Conservation (phyloP, 2,797 vertebrate genomes). For the Orientallactaga sibirica region DNA sequence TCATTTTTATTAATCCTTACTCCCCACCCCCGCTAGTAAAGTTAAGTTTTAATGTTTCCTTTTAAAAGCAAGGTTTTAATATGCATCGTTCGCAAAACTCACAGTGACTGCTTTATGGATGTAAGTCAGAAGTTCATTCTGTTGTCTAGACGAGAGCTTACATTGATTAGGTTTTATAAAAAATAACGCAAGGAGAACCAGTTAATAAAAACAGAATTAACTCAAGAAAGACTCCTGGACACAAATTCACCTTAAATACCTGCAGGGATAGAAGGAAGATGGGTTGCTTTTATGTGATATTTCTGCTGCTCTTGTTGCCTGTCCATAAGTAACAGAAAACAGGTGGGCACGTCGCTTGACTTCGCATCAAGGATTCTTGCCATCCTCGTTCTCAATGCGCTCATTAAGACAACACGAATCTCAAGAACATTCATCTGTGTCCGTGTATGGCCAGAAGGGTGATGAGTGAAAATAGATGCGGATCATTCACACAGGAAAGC, state of each 20-base stretch:
- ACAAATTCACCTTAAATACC: conserved; percentile 59
- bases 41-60: too few relatives aligned
- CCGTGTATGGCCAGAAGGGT: not conserved
- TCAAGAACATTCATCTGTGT: not conserved
- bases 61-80: conserved; percentile 13
- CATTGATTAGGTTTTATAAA: conserved; percentile 64
- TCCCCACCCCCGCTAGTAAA: not conserved
- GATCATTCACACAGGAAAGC: not conserved
- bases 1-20: not conserved
- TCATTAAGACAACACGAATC: not conserved
- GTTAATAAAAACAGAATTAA: conserved; percentile 71
- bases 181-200: conserved; percentile 66
- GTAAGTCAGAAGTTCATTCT: not conserved
- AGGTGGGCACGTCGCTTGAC: not conserved
- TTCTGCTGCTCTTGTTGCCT: not conserved
- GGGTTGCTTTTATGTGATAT: conserved; percentile 30
- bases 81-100: not conserved
- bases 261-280: not conserved
- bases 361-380: not conserved
- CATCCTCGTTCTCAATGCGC: not conserved
- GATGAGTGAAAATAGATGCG: not conserved
- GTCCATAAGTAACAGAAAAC: not conserved
- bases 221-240: conserved; percentile 44
- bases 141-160: conserved; percentile 67
- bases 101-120: not conserved